Percentiles rank a stretch among this genome's conserved stretches.
Conservation (phyloP, 2,797 vertebrate species). For the Botia almorhae region DNA sequence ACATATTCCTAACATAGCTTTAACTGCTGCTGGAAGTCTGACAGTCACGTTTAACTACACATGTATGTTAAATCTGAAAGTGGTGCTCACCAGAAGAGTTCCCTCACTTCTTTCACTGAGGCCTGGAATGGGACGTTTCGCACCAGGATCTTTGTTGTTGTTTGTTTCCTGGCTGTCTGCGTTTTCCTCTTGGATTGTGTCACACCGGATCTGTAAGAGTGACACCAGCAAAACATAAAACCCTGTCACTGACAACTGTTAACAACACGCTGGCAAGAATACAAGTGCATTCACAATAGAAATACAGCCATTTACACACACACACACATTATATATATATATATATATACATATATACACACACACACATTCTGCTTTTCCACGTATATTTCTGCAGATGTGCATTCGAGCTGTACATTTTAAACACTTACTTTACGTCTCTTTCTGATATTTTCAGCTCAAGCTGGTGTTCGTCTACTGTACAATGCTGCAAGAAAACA, state of each 20-base stretch:
- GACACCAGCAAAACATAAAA: background rate
- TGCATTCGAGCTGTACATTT: background rate
- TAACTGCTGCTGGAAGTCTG: background rate
- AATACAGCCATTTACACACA: no score
- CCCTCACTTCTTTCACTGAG: slow-evolving; percentile 84
- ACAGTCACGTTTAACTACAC: slow-evolving; percentile 55
- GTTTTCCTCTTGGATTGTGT: slow-evolving; percentile 78
- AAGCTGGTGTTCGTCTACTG: slow-evolving; percentile 87
- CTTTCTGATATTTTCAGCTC: slow-evolving; percentile 92
- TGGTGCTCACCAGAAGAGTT: slow-evolving; percentile 89
- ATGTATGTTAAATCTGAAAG: background rate
- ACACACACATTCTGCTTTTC: no score
- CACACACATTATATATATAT: no score
- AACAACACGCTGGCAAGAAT: no score
- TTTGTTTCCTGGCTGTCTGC: slow-evolving; percentile 86
- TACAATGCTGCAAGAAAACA: slow-evolving; percentile 77
- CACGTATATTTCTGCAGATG: no score
- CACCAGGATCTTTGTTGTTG: slow-evolving; percentile 92
- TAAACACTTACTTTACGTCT: slow-evolving; percentile 82
- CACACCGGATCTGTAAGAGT: slow-evolving; percentile 72
- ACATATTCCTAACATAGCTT: background rate
- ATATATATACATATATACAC: no score
- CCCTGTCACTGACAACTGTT: background rate
- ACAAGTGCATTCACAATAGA: no score
- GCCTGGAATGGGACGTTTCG: slow-evolving; percentile 97